Conservation (phyloP, 2,113 vertebrate species). For the Paralichthys olivaceus region DNA sequence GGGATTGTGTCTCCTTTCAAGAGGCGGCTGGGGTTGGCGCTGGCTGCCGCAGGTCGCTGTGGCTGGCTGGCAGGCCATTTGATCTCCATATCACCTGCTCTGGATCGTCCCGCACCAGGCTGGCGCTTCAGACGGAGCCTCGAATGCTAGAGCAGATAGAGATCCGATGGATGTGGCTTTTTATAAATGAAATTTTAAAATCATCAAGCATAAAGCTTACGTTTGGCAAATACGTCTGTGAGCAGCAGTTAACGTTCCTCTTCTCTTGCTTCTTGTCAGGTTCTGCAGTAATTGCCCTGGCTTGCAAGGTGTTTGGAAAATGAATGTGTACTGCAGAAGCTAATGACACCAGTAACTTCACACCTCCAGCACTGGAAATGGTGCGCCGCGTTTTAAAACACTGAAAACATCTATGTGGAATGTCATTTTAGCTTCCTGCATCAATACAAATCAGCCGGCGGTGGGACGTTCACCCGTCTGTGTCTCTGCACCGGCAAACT, state of each 20-base stretch:
- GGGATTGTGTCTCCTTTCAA: constrained; percentile 83
- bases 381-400: constrained; percentile 19
- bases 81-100: constrained; percentile 70
- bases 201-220: not conserved
- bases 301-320: constrained; percentile 29
- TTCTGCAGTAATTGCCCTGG: constrained; percentile 26
- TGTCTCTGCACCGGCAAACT: constrained; percentile 32
- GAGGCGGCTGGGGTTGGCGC: constrained; percentile 73
- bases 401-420: not conserved
- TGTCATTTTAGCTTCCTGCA: constrained; percentile 24
- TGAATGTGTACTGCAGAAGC: constrained; percentile 19
- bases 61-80: constrained; percentile 65
- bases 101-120: constrained; percentile 41
- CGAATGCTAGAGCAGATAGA: not conserved
- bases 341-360: constrained; percentile 41
- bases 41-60: constrained; percentile 69
- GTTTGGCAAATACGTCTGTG: constrained; percentile 15
- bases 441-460: constrained; percentile 28
- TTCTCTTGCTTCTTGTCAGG: constrained; percentile 21
- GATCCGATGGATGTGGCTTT: constrained; percentile 21
- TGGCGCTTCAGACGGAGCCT: constrained; percentile 45
- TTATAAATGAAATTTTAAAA: not conserved
- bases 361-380: constrained; percentile 12
- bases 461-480: constrained; percentile 12
- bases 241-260: constrained; percentile 26